Evolutionary conservation across 2,797 vertebrate species (phyloP).

Genomic region (Cryptoprocta ferox): DNA sequence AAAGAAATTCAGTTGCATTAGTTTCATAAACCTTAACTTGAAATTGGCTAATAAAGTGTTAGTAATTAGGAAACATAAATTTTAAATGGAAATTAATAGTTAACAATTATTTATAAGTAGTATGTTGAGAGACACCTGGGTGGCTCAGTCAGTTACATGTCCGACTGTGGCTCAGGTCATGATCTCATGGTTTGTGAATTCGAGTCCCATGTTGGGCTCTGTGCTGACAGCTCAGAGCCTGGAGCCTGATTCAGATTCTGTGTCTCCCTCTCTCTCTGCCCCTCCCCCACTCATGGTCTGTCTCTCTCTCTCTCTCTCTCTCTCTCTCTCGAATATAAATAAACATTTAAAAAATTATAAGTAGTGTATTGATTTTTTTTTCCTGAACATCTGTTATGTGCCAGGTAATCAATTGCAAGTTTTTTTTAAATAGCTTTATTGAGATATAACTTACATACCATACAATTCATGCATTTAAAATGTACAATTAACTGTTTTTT

Average conservation of each 20-base stretch:
- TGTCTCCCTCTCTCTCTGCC: too few species aligned
- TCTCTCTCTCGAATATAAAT: too few species aligned
- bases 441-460: not conserved
- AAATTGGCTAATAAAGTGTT: conserved; percentile 16
- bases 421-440: not conserved
- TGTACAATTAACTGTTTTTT: not conserved
- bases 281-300: too few species aligned
- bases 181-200: too few species aligned
- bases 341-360: not conserved
- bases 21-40: conserved; percentile 31
- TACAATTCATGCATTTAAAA: not conserved
- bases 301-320: too few species aligned
- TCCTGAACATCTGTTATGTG: not conserved
- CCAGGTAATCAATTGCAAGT: not conserved
- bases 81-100: conserved; percentile 14
- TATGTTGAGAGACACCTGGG: not conserved
- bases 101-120: not conserved
- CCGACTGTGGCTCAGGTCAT: too few species aligned
- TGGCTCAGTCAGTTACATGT: too few species aligned
- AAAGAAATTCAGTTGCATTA: conserved; percentile 35
- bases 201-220: too few species aligned
- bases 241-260: too few species aligned
- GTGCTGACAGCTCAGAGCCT: too few species aligned
- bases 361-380: not conserved
- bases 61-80: not conserved